Evolutionary conservation across 2,888 invertebrate species (phyloP), one percentile per base, ranked within the genome.

Genomic region (Sesamia inferens): DNA sequence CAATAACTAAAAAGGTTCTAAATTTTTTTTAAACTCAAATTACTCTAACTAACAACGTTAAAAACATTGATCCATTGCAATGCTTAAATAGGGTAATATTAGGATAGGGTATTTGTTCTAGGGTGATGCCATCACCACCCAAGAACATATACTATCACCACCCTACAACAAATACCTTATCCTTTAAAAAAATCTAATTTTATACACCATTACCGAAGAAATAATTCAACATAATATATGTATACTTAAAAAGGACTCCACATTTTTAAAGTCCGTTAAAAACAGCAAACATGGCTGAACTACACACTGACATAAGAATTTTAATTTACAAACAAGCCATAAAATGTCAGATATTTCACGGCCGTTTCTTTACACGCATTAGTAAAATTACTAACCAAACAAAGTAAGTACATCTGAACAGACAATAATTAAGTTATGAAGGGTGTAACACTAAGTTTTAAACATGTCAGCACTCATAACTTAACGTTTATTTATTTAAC

Each of bases 401-500:
- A 76, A 81, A 82, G 68, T 63, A 74, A 75, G 42, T 66, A 76
- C 59, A 76, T 75, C 73, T 65, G 81, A 80, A 78, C 80, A 87
- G 78, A 81, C 73, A 84, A 72, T 78, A 70, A 74, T 74, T 73
- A 81, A 78, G 67, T 81, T 84, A 81, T 73, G 64, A 62, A 77
- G 73, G 76, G 66, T 76, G 63, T 81, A 82, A 68, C 66, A 72
- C 71, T 79, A 63, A 85, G 76, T 83, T 84, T 79, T 69, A 72
- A 83, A 76, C 81, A 76, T 79, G 83, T 84, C 80, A 77, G 72
- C 77, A 68, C 64, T 76, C 79, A 85, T 79, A 84, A 84, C 70
- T 86, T 77, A 74, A 72, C 64, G 75, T 76, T 85, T 86, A 85
- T 86, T 87, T 85, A 87, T 83, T 75, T 75, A 70, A 83, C 76